Evolutionary conservation across 2,113 vertebrate species (phyloP).

Genomic region (Semicossyphus pulcher): DNA sequence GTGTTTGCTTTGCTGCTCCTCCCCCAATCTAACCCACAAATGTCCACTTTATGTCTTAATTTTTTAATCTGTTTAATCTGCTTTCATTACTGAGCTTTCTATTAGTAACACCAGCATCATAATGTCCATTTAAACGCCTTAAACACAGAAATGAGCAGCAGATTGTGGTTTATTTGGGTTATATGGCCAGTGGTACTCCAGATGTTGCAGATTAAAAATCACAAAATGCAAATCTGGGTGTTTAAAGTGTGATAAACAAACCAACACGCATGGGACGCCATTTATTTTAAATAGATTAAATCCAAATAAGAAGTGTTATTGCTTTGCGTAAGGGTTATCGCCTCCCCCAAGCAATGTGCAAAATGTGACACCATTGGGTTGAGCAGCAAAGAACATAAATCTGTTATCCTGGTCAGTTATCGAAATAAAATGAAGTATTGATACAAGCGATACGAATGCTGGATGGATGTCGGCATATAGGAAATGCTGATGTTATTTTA

Average conservation of each 20-base stretch:
- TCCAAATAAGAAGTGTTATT: too few relatives aligned
- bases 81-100: slow-evolving; percentile 13
- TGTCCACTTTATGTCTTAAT: slow-evolving; percentile 1
- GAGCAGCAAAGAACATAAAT: too few relatives aligned
- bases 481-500: too few relatives aligned
- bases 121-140: slow-evolving; percentile 20
- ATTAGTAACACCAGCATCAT: neutral
- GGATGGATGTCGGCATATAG: too few relatives aligned
- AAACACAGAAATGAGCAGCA: slow-evolving; percentile 33
- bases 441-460: too few relatives aligned
- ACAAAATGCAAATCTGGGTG: slow-evolving; percentile 5
- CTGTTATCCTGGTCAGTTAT: too few relatives aligned
- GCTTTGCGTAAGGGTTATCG: too few relatives aligned
- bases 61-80: slow-evolving; percentile 39
- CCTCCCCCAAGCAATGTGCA: too few relatives aligned
- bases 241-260: slow-evolving; percentile 1
- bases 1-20: neutral
- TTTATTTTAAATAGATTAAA: neutral
- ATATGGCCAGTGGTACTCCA: slow-evolving; percentile 13
- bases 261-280: too few relatives aligned
- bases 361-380: too few relatives aligned
- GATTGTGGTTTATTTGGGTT: slow-evolving; percentile 30
- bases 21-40: neutral
- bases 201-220: slow-evolving; percentile 43
- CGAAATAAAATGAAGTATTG: too few relatives aligned